Conservation (phyloP, 2,113 vertebrate species). For the Haemorhous mexicanus region DNA sequence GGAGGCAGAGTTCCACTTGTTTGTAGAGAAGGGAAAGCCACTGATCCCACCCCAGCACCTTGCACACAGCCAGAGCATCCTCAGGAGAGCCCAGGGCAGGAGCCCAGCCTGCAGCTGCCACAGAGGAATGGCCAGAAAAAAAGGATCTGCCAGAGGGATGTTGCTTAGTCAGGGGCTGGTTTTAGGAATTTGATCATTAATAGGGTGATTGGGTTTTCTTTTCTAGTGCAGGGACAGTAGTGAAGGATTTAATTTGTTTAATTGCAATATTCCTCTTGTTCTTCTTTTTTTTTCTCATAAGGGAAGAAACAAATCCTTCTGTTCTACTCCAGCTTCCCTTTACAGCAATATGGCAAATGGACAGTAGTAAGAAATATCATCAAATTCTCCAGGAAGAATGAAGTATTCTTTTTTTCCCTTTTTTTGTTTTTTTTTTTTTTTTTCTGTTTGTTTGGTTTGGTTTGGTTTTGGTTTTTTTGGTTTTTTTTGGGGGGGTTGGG, state of each 20-base stretch:
- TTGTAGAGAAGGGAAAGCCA: not conserved
- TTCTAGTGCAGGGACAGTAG: not conserved
- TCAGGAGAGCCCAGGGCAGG: not conserved
- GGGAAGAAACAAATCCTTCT: not conserved
- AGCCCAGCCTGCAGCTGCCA: not conserved
- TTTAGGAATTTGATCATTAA: not conserved
- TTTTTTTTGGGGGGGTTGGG: no score
- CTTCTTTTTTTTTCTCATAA: not conserved
- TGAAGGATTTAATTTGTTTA: not conserved
- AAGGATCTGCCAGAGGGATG: not conserved
- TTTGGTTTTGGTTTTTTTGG: no score
- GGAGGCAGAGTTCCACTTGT: not conserved
- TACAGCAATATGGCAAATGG: not conserved
- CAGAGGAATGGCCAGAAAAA: accelerated
- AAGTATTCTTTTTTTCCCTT: not conserved
- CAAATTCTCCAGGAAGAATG: not conserved
- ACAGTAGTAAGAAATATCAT: not conserved
- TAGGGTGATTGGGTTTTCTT: not conserved
- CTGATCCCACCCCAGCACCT: not conserved
- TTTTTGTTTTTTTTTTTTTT: not conserved
- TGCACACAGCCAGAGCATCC: not conserved
- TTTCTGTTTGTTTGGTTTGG: no score
- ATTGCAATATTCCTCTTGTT: not conserved
- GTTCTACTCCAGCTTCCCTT: not conserved
- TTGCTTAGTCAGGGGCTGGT: not conserved